phyloP scores from a whole-genome alignment of 2,113 vertebrate genomes.

The Pseudonaja textilis region DNA sequence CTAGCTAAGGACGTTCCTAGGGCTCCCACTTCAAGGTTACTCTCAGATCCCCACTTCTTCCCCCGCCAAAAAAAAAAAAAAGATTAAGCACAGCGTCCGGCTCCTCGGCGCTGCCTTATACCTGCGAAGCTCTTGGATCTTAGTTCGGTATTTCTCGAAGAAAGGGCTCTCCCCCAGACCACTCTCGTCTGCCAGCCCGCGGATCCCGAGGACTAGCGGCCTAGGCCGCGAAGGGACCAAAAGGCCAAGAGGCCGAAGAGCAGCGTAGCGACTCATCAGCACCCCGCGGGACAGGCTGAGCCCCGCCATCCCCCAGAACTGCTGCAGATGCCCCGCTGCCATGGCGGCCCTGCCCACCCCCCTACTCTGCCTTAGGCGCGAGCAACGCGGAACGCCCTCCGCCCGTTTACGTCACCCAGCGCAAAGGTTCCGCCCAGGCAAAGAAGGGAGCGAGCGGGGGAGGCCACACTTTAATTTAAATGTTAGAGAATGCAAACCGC shows the following conservation, averaged over 20 bases:
- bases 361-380: background rate
- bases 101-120: constrained; percentile 34
- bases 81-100: accelerated
- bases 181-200: constrained; percentile 38
- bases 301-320: constrained; percentile 59
- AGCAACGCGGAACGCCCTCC: constrained; percentile 36
- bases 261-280: constrained; percentile 74
- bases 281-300: constrained; percentile 78
- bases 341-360: accelerated
- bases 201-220: background rate
- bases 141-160: constrained; percentile 85
- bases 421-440: background rate
- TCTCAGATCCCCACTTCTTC: too few species aligned
- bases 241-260: constrained; percentile 76
- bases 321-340: constrained; percentile 26
- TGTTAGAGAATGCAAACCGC: background rate
- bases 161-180: constrained; percentile 83
- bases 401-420: background rate
- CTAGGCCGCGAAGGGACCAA: constrained; percentile 74
- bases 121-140: constrained; percentile 88
- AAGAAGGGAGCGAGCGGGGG: background rate
- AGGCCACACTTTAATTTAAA: background rate
- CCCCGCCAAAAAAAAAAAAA: background rate
- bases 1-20: background rate
- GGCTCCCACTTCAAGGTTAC: background rate